These are phyloP conservation scores for Todiramphus chloris DNA, from an alignment of 2,113 vertebrate genomes.

Conservation along the genomic window DNA sequence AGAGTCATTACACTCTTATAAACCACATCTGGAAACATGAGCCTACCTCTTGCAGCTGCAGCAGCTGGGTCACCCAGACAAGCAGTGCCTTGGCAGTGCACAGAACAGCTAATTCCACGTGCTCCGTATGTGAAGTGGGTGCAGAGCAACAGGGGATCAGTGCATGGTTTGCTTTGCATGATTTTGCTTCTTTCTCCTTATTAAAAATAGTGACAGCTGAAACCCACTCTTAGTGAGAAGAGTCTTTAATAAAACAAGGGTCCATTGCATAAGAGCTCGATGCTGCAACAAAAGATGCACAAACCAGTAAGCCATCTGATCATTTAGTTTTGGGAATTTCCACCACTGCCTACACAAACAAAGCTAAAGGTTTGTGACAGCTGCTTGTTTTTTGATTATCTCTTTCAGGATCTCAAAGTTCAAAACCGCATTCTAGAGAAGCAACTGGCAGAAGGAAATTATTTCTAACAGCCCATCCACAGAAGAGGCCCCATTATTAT, in stretches of 20 bases:
- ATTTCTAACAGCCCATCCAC: slow-evolving; percentile 27
- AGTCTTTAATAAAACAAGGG: neutral
- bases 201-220: neutral
- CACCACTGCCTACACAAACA: slow-evolving; percentile 32
- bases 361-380: slow-evolving; percentile 57
- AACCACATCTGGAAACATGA: neutral
- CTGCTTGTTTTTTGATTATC: slow-evolving; percentile 40
- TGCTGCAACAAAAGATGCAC: neutral
- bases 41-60: neutral
- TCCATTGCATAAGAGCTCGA: neutral
- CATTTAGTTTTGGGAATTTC: neutral
- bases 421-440: slow-evolving; percentile 56
- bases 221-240: neutral
- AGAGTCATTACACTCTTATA: neutral
- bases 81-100: neutral
- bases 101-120: neutral
- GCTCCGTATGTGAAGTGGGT: rapidly evolving
- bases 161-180: neutral
- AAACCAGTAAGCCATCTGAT: neutral
- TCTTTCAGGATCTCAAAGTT: slow-evolving; percentile 40
- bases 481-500: slow-evolving; percentile 44
- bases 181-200: neutral
- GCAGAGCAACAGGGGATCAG: neutral
- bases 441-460: slow-evolving; percentile 52
- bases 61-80: neutral